Evolutionary conservation across 2,888 invertebrate genomes (phyloP).

Genomic region (Scaptomyza parva): DNA sequence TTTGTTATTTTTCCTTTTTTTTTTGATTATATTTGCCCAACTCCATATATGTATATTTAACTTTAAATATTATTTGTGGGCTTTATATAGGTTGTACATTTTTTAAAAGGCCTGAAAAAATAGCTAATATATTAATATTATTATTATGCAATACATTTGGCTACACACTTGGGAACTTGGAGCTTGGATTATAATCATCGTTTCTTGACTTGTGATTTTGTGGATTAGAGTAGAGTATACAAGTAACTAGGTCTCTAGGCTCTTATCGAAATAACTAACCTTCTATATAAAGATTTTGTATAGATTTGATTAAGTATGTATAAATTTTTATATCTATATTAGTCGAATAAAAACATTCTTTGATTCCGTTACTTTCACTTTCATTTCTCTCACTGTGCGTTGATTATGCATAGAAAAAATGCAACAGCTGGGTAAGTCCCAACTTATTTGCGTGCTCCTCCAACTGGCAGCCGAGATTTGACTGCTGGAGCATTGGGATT

Average conservation of each 20-base stretch:
- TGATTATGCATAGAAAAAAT: slow-evolving; percentile 44
- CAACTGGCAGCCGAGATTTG: slow-evolving; percentile 67
- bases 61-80: slow-evolving; percentile 37
- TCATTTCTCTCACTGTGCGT: slow-evolving; percentile 34
- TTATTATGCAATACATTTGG: slow-evolving; percentile 71
- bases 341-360: slow-evolving; percentile 50
- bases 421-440: slow-evolving; percentile 34
- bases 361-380: slow-evolving; percentile 46
- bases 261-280: slow-evolving; percentile 40
- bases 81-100: slow-evolving; percentile 63
- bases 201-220: slow-evolving; percentile 63
- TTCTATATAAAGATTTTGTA: slow-evolving; percentile 34
- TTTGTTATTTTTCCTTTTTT: slow-evolving; percentile 1
- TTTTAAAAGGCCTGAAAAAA: slow-evolving; percentile 66
- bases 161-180: slow-evolving; percentile 67
- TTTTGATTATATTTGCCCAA: slow-evolving; percentile 38
- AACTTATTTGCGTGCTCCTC: slow-evolving; percentile 60
- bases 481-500: background rate
- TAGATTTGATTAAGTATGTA: slow-evolving; percentile 29
- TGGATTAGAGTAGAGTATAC: slow-evolving; percentile 34
- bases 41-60: slow-evolving; percentile 31
- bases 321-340: slow-evolving; percentile 40
- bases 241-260: slow-evolving; percentile 24
- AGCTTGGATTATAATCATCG: slow-evolving; percentile 31
- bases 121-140: slow-evolving; percentile 35